Evolutionary conservation across 2,888 invertebrate species (phyloP).

Genomic region (Agrypnus murinus): DNA sequence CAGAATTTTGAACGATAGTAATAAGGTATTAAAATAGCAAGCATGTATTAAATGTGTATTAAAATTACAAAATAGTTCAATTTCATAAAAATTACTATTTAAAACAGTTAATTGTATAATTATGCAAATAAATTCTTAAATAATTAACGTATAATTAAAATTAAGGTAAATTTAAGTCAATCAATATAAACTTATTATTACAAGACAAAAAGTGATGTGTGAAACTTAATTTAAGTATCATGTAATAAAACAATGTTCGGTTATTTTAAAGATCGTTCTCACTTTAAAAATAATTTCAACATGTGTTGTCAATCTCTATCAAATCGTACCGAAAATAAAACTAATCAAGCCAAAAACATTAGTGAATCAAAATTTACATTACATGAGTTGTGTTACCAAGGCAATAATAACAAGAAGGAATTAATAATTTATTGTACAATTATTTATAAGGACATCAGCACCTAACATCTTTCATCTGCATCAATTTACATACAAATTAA

Average conservation of each 20-base stretch:
- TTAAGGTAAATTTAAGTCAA: not conserved
- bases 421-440: not conserved
- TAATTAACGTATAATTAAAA: not conserved
- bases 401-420: conserved; percentile 28
- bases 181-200: not conserved
- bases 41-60: too few species aligned
- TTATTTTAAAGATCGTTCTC: conserved; percentile 17
- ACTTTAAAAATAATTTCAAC: conserved; percentile 23
- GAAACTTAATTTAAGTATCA: not conserved
- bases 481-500: too few species aligned
- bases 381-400: not conserved
- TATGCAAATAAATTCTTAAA: conserved; percentile 8
- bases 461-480: too few species aligned
- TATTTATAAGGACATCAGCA: not conserved
- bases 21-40: too few species aligned
- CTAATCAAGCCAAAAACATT: not conserved
- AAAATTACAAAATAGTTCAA: too few species aligned
- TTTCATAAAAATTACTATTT: too few species aligned
- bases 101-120: too few species aligned
- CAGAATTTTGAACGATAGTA: too few species aligned
- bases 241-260: conserved; percentile 20
- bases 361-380: not conserved
- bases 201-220: not conserved
- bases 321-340: not conserved
- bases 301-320: conserved; percentile 7